Conservation (phyloP, 2,888 invertebrate genomes). For the Belgica antarctica region DNA sequence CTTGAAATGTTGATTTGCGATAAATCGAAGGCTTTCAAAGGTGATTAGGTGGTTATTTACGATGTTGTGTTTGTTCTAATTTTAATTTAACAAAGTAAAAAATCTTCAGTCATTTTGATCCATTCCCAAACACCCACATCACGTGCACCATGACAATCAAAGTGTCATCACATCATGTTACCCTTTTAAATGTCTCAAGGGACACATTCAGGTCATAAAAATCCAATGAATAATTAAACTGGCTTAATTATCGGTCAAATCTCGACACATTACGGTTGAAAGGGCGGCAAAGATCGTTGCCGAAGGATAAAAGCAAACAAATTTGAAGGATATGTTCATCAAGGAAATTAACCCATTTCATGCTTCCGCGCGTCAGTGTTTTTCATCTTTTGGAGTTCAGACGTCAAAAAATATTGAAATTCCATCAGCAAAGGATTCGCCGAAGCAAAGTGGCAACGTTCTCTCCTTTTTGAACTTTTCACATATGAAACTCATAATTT, state of each 20-base stretch:
- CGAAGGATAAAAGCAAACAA: background rate
- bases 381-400: too few species aligned
- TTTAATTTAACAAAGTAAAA: too few species aligned
- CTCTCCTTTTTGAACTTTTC: background rate
- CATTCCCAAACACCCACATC: too few species aligned
- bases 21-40: too few species aligned
- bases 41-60: too few species aligned
- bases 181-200: background rate
- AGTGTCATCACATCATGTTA: background rate
- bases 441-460: background rate
- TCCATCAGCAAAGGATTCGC: constrained; percentile 14
- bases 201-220: background rate
- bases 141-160: too few species aligned
- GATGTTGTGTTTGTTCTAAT: too few species aligned
- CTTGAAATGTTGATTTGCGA: too few species aligned
- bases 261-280: background rate
- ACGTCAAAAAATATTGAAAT: background rate
- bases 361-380: too few species aligned
- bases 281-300: too few species aligned
- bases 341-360: background rate
- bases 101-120: too few species aligned
- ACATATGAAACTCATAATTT: constrained; percentile 18
- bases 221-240: constrained; percentile 6
- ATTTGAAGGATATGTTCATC: background rate
- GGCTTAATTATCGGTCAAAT: background rate